phyloP scores from a whole-genome alignment of 1,140 invertebrate species.

The Varroa destructor region DNA sequence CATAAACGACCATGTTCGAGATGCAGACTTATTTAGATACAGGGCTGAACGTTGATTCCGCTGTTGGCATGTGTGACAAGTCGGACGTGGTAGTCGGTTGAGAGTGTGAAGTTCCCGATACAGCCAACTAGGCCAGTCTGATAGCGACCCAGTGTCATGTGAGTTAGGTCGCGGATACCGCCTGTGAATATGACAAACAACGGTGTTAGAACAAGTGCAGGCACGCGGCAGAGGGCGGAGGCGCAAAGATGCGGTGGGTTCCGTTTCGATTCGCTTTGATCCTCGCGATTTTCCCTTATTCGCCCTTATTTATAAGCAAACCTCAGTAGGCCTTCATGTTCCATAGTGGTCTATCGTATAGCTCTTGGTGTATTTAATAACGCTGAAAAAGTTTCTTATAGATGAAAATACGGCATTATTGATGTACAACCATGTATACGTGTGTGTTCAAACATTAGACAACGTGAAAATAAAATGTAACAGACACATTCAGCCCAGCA shows the following conservation, averaged over 20 bases:
- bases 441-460: no score
- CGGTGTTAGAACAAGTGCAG: slow-evolving; percentile 16
- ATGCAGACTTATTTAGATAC: slow-evolving; percentile 35
- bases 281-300: not conserved
- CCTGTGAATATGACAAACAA: slow-evolving; percentile 43
- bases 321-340: no score
- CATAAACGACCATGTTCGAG: no score
- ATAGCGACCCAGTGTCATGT: slow-evolving; percentile 53
- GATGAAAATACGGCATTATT: no score
- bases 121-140: slow-evolving; percentile 60
- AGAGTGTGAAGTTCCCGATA: slow-evolving; percentile 60
- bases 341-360: no score
- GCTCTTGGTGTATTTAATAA: no score
- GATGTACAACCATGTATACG: no score
- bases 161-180: slow-evolving; percentile 56
- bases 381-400: no score
- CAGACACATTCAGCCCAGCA: no score
- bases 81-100: slow-evolving; percentile 57
- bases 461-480: no score
- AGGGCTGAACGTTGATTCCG: slow-evolving; percentile 45
- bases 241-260: not conserved
- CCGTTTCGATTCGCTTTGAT: slow-evolving; percentile 26
- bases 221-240: slow-evolving; percentile 15
- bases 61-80: slow-evolving; percentile 48
- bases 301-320: not conserved